Base-by-base conservation (phyloP, 2,888 invertebrate species). In the Epistrophella euchroma region DNA sequence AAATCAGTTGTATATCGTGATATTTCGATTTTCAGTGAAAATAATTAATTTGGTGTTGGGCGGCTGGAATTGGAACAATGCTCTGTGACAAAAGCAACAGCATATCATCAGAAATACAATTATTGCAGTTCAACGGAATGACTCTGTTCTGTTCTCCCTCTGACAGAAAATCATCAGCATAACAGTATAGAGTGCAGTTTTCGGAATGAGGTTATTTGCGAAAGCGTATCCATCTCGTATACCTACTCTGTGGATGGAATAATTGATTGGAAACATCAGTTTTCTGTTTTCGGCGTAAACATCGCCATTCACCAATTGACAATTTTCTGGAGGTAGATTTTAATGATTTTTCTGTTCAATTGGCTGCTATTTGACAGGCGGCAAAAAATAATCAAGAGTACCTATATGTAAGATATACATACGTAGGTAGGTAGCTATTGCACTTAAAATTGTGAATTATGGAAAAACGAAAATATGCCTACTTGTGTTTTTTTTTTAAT, bases 261-360 rank as follows among this genome's bases (percentile, higher is more conserved):
- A 84, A 79, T 84, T 79, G 84, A 83, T 78, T 83, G 82, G 73
- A 83, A 78, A 78, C 78, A 78, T 83, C 78, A 73, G 60, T 68
- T 77, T 78, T 77, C 73, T 73, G 83, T 83, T 78, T 78, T 73
- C 43, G 35, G 78, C 83, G 78, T 83, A 73, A 71, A 66, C 64
- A 75, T 74, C 79, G 50, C n/a, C 62, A 79, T n/a, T n/a, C n/a
- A n/a, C n/a, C n/a, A 79, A 84, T 84, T 84, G 84, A 45, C 84
- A 74, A 84, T 84, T 84, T 84, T 84, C 71, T 74, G 43, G 35
- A 28, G 45, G 22, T 70, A 79, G 70, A 64, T 75, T 84, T 84
- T 79, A 84, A 84, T 75, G 84, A 75, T 84, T 84, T 64, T 60
- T 73, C 47, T 32, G 35, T 43, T 50, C 56, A 47, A 47, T 60